Percentiles rank a stretch among this genome's conserved stretches.
Conservation (phyloP, 2,888 invertebrate genomes). For the Stratiomys singularior region DNA sequence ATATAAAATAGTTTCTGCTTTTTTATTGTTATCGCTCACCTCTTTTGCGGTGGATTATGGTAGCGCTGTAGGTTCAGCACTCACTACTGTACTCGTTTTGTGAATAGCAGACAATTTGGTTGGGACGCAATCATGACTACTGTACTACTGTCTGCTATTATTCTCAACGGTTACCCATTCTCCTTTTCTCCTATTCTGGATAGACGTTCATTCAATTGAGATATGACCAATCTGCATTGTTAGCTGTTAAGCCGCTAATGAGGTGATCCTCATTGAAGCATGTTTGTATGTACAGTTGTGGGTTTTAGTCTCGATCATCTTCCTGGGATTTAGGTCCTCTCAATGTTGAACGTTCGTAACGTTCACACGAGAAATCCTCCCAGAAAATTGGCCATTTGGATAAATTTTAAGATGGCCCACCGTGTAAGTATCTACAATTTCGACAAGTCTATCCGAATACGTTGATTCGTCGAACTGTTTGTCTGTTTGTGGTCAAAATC, state of each 20-base stretch:
- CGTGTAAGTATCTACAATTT: slow-evolving; percentile 15
- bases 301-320: background rate
- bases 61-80: slow-evolving; percentile 4
- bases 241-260: slow-evolving; percentile 37
- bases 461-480: too few species aligned
- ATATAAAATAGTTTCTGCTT: slow-evolving; percentile 32
- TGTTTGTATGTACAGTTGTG: slow-evolving; percentile 9
- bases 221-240: slow-evolving; percentile 38
- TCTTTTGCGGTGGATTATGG: slow-evolving; percentile 39
- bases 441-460: background rate
- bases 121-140: slow-evolving; percentile 20
- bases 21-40: slow-evolving; percentile 9
- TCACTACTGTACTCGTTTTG: slow-evolving; percentile 8
- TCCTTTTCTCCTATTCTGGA: background rate
- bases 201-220: slow-evolving; percentile 7
- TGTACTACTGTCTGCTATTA: background rate
- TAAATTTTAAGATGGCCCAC: slow-evolving; percentile 24
- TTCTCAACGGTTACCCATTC: slow-evolving; percentile 20
- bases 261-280: slow-evolving; percentile 40
- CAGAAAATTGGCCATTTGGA: slow-evolving; percentile 31
- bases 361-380: slow-evolving; percentile 41
- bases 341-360: background rate
- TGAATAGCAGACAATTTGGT: background rate
- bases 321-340: background rate
- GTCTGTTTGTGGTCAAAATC: background rate